Evolutionary conservation across 2,113 vertebrate genomes (phyloP), one percentile per base, ranked within the genome.

Genomic region (Trematocara variabile): DNA sequence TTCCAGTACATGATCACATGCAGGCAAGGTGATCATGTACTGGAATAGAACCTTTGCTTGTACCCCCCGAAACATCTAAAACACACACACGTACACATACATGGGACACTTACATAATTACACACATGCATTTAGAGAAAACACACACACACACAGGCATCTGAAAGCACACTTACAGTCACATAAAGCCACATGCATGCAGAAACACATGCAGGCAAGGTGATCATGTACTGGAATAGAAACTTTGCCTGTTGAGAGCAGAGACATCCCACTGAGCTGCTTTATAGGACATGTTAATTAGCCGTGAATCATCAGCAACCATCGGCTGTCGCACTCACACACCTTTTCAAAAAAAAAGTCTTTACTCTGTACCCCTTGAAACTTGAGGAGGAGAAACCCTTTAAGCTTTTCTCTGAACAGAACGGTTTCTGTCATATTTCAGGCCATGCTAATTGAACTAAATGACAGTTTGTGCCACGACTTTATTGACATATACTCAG

Each of bases 131-230:
- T 65, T 30, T 75, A 7, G 58, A 48, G 22, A 30, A 75, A 50
- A 78, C 60, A 50, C 28, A 82, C 54, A 56, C 52, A 81, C 82
- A 85, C 85, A 52, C 41, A 82, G 80, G 73, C 90, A 75, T 93
- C 81, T 83, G 90, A 87, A 90, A 79, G 85, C 87, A 83, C 80
- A 20, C 85, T 79, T 37, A 55, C 60, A 88, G 75, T 81, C 86
- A 90, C 89, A 86, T 86, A 81, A 89, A 88, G 87, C 85, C 90
- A 90, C 88, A 92, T 91, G 88, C 79, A 92, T 81, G 86, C 80
- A 83, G 68, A 33, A 87, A 93, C 82, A 82, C 85, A 82, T 60
- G 80, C 79, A 86, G 52, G 33, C 73, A 33, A 84, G 37, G 78
- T 30, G 82, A 89, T 89, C 50, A 18, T 56, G 83, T 78, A 83